Base-by-base conservation (phyloP, 2,888 invertebrate species). In the Pyrrhosoma nymphula region DNA sequence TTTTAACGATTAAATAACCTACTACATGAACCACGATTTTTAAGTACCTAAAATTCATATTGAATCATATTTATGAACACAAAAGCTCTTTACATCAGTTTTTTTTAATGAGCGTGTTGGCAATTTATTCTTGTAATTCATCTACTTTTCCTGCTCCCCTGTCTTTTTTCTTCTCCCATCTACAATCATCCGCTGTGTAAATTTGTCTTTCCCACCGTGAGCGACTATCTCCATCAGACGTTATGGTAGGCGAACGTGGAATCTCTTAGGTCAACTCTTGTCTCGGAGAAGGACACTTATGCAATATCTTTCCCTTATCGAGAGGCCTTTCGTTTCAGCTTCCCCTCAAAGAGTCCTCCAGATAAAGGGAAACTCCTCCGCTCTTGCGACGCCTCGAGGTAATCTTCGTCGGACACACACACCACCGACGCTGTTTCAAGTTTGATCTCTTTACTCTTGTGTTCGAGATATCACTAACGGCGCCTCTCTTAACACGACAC, bases 131-230 rank as follows among this genome's bases (percentile, higher is more conserved):
- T 35, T 14, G 82, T 1, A 1, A 30, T 35, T 82, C 18, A 26
- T 82, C 12, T 82, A 82, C 82, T 82, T 82, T 69, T 26, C 16
- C 82, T 14, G 30, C 10, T 35, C 18, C 10, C 35, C 18, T 82
- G 16, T 69, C 82, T 82, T 35, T 14, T 18, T 16, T 16, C 30
- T 35, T 0, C 82, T 82, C 35, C 82, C 75, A 82, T 35, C 30
- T 1, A 14, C 0, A 35, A 3, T 82, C 35, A 35, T 30, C n/a
- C 82, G 16, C 82, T 82, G 30, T 18, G 10, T 26, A 16, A 35
- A 35, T 82, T 82, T 82, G 82, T 82, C 82, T 82, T 82, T 82
- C 35, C 82, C 82, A 82, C 82, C 82, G 12, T 82, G n/a, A 3
- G 18, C 30, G 14, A n/a, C 82, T 82, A 82, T 82, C 82, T 82